phyloP scores from a whole-genome alignment of 2,113 vertebrate genomes.

The Sminthopsis crassicaudata region DNA sequence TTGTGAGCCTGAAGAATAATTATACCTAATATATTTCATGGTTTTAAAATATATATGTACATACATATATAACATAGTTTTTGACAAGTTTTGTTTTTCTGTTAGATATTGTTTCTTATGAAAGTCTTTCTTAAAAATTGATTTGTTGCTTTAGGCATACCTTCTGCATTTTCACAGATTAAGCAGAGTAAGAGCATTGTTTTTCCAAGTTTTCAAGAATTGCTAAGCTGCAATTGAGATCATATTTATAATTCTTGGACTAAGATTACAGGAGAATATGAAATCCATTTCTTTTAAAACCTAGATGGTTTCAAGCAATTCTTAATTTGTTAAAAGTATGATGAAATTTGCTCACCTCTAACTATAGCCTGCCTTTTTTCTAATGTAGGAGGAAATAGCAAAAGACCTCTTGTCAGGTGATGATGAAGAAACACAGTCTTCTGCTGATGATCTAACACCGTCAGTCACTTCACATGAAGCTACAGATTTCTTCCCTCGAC shows the following conservation, averaged over 20 bases:
- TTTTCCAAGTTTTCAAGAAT: not conserved
- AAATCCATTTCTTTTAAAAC: constrained; percentile 37
- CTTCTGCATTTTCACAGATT: not conserved
- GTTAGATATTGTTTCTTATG: constrained; percentile 21
- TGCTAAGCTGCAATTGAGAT: constrained; percentile 19
- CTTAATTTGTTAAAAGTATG: not conserved
- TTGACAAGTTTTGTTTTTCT: not conserved
- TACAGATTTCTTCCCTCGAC: constrained; percentile 97
- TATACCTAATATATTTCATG: not conserved
- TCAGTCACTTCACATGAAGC: constrained; percentile 98
- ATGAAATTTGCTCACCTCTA: not conserved
- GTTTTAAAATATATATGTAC: not conserved
- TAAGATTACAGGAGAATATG: constrained; percentile 39
- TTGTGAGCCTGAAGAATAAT: not conserved
- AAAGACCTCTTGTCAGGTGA: constrained; percentile 98
- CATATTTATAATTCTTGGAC: constrained; percentile 18
- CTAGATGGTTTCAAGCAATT: not conserved
- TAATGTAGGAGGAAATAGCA: constrained; percentile 95
- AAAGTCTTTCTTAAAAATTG: constrained; percentile 34
- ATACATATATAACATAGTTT: not conserved
- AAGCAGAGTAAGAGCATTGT: constrained; percentile 27
- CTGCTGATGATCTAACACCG: constrained; percentile 97
- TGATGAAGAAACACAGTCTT: constrained; percentile 99
- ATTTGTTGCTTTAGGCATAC: not conserved
- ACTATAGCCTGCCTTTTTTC: constrained; percentile 52